A percentile compares a stretch with the other conserved stretches of the same genome.
These are phyloP conservation scores for Sylvilagus bachmani DNA, from an alignment of 2,113 vertebrate species.

Conservation along the genomic window DNA sequence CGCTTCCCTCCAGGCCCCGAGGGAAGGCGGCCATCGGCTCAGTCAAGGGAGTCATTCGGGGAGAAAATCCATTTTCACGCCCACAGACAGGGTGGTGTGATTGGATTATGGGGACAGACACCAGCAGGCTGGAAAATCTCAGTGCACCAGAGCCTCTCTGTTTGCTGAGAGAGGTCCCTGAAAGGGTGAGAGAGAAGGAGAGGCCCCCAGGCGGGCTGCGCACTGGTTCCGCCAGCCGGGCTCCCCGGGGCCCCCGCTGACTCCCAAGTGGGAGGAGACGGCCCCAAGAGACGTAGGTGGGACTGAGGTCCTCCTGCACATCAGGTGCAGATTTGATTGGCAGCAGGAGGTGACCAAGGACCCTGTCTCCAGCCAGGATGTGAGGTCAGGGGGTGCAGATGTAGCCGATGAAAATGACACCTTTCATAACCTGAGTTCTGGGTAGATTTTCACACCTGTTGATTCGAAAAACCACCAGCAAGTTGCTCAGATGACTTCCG, in stretches of 20 bases:
- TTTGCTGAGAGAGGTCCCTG: constrained; percentile 47
- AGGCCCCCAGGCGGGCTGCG: not conserved
- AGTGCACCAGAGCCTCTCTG: not conserved
- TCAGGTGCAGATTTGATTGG: not conserved
- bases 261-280: not conserved
- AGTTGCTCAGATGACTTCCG: constrained; percentile 55
- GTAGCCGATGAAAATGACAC: constrained; percentile 31
- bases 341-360: not conserved
- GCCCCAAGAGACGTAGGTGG: not conserved
- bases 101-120: not conserved
- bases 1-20: not conserved
- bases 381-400: not conserved
- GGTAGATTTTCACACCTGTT: not conserved
- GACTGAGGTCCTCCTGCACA: not conserved
- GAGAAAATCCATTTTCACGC: constrained; percentile 53
- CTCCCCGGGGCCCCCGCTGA: not conserved
- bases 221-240: not conserved
- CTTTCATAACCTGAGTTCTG: not conserved
- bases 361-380: not conserved
- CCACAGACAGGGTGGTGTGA: not conserved
- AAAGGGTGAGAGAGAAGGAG: not conserved
- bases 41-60: constrained; percentile 56
- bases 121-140: not conserved
- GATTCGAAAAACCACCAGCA: constrained; percentile 62
- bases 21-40: constrained; percentile 24